phyloP scores from a whole-genome alignment of 2,113 vertebrate genomes.

The Leucosticte australis region DNA sequence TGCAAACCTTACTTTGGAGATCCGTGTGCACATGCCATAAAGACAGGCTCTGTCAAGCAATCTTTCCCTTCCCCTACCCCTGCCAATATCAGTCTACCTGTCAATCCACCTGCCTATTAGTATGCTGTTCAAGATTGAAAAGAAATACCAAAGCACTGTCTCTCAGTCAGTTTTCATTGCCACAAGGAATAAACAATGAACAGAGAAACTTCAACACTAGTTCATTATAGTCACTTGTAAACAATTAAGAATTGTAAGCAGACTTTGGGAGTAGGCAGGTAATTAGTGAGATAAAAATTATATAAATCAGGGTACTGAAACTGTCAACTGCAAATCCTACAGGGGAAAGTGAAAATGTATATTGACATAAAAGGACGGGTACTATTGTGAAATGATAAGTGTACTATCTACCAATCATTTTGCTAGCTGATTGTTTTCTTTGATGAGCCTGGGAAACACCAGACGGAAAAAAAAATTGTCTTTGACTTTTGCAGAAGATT shows the following conservation, averaged over 20 bases:
- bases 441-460: not conserved
- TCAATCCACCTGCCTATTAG: constrained; percentile 29
- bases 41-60: not conserved
- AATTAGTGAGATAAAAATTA: constrained; percentile 1
- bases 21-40: not conserved
- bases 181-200: constrained; percentile 6
- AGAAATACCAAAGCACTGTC: constrained; percentile 4
- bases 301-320: not conserved
- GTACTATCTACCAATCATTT: not conserved
- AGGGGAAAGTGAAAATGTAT: not conserved
- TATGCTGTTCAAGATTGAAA: constrained; percentile 11
- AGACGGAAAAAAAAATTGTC: not conserved
- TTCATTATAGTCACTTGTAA: not conserved
- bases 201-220: not conserved
- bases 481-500: not conserved
- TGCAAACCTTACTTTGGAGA: not conserved
- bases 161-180: not conserved
- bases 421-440: not conserved
- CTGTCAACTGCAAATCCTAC: not conserved
- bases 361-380: not conserved
- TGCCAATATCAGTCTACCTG: constrained; percentile 2
- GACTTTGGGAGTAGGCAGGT: not conserved
- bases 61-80: not conserved
- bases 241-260: not conserved
- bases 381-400: not conserved